phyloP scores from a whole-genome alignment of 92 coral and sea anemone species.

The Nematostella vectensis region DNA sequence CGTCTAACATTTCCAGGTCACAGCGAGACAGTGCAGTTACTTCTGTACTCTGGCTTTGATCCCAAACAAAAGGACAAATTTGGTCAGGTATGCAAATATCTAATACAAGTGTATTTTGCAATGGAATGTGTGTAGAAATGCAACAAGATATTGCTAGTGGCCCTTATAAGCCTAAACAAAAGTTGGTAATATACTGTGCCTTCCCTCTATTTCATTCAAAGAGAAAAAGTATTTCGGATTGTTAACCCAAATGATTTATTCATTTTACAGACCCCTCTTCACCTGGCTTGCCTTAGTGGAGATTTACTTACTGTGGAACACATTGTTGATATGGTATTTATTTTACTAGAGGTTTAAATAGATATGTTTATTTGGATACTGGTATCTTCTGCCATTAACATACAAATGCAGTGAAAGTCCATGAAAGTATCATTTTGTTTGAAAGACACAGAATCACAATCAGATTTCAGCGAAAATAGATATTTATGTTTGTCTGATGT shows the following conservation, averaged over 20 bases:
- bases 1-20: slow-evolving; percentile 72
- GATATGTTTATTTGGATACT: slow-evolving; percentile 15
- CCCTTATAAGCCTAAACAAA: too few relatives aligned
- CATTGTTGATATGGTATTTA: slow-evolving; percentile 89
- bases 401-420: neutral
- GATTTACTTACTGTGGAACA: slow-evolving; percentile 79
- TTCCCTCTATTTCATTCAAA: neutral
- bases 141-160: too few relatives aligned
- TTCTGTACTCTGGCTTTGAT: slow-evolving; percentile 90
- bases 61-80: slow-evolving; percentile 91
- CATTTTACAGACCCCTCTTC: slow-evolving; percentile 70
- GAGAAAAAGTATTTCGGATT: too few relatives aligned
- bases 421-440: neutral
- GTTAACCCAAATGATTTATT: slow-evolving; percentile 3
- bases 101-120: too few relatives aligned
- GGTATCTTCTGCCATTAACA: neutral
- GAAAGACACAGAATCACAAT: too few relatives aligned
- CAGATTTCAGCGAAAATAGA: too few relatives aligned
- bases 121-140: too few relatives aligned
- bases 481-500: too few relatives aligned
- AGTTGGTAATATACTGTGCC: too few relatives aligned
- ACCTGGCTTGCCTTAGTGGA: slow-evolving; percentile 95
- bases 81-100: slow-evolving; percentile 81
- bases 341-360: too few relatives aligned
- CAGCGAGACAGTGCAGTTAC: slow-evolving; percentile 88